Evolutionary conservation across 35 echinoderm and acorn worm genomes (phyloP).

Genomic region (Strongylocentrotus purpuratus): DNA sequence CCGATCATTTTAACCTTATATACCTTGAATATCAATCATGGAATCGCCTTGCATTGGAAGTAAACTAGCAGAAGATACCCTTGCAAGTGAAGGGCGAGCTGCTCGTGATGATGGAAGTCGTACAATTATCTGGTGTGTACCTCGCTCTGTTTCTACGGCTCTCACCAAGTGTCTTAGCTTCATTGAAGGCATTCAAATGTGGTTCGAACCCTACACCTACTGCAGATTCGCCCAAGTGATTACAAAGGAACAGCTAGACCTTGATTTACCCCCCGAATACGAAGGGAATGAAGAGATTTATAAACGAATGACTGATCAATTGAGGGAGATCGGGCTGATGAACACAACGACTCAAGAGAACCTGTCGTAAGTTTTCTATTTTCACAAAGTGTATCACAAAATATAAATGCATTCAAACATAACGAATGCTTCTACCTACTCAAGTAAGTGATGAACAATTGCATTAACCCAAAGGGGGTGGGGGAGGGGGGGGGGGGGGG

Average conservation of each 20-base stretch:
- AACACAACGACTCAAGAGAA: background rate
- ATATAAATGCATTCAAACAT: background rate
- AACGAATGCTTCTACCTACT: background rate
- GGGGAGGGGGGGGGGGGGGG: background rate
- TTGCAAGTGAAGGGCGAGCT: no score
- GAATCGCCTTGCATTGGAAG: no score
- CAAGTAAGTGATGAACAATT: background rate
- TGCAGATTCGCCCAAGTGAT: no score
- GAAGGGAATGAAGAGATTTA: no score
- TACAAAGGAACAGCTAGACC: no score
- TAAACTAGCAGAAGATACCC: no score
- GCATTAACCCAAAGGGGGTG: background rate
- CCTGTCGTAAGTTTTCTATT: background rate
- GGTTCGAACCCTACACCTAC: no score
- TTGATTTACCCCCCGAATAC: no score
- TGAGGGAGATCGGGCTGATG: background rate
- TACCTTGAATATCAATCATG: background rate
- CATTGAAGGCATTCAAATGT: background rate
- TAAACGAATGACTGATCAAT: background rate
- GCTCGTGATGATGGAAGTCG: background rate
- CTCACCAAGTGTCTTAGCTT: background rate
- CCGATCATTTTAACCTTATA: background rate
- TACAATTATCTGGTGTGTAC: slow-evolving; percentile 37
- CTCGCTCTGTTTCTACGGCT: slow-evolving; percentile 15
- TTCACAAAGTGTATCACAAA: background rate